phyloP scores from a whole-genome alignment of 2,797 vertebrate genomes.

The Malurus splendens region DNA sequence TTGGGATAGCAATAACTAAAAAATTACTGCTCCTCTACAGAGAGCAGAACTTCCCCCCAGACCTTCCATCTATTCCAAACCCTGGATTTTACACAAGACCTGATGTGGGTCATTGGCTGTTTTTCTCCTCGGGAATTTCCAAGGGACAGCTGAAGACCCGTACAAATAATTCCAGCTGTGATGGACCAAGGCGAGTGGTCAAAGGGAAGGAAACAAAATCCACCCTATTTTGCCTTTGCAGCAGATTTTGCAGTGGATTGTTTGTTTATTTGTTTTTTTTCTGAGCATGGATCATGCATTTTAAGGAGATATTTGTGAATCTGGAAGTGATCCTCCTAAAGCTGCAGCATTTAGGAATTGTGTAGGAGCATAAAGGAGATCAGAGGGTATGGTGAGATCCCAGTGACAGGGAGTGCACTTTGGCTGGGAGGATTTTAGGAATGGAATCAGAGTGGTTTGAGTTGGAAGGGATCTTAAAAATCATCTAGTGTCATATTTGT shows the following conservation, averaged over 20 bases:
- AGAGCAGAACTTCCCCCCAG: background rate
- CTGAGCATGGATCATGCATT: background rate
- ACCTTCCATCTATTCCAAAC: background rate
- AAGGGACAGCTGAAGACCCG: background rate
- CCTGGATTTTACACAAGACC: background rate
- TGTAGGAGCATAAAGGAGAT: background rate
- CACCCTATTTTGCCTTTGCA: background rate
- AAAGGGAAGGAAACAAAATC: background rate
- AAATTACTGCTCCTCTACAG: background rate
- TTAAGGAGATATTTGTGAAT: background rate
- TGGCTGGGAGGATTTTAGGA: background rate
- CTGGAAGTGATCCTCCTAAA: background rate
- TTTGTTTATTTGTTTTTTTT: background rate
- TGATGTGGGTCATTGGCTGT: background rate
- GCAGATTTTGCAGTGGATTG: background rate
- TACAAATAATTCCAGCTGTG: background rate
- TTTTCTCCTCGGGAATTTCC: background rate
- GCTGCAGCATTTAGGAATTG: accelerated
- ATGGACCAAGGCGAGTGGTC: background rate
- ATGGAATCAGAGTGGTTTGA: background rate
- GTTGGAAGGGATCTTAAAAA: background rate
- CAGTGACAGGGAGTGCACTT: background rate
- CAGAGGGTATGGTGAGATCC: background rate
- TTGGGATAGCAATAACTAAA: background rate
- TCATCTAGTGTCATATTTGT: background rate